phyloP scores from a whole-genome alignment of 1,140 invertebrate genomes.

The Drosophila lini region DNA sequence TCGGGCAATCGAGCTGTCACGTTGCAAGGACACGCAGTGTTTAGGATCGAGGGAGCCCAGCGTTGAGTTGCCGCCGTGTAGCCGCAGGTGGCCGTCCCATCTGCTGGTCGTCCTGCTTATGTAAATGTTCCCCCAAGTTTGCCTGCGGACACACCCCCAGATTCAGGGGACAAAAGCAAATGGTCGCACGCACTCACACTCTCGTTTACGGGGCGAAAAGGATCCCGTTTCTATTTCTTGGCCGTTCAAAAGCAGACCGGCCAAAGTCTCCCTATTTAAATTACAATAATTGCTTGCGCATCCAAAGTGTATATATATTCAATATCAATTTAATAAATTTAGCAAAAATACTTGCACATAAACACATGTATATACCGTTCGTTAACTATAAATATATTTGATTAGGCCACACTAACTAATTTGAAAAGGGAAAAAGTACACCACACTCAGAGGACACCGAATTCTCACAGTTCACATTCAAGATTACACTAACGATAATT shows the following conservation, averaged over 20 bases:
- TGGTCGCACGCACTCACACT: slow-evolving; percentile 8
- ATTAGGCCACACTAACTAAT: slow-evolving; percentile 68
- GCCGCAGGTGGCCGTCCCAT: slow-evolving; percentile 66
- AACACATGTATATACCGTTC: slow-evolving; percentile 31
- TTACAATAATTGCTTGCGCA: slow-evolving; percentile 34
- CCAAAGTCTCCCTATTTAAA: slow-evolving; percentile 8
- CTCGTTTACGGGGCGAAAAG: neutral
- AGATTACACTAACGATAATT: slow-evolving; percentile 49
- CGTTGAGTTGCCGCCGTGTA: slow-evolving; percentile 55
- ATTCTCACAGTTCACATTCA: slow-evolving; percentile 35
- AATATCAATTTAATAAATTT: slow-evolving; percentile 52
- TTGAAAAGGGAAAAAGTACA: slow-evolving; percentile 44
- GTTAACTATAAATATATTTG: slow-evolving; percentile 48
- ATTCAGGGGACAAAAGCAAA: slow-evolving; percentile 2
- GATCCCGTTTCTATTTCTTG: slow-evolving; percentile 15
- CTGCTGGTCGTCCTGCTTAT: slow-evolving; percentile 60
- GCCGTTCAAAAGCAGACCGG: slow-evolving; percentile 10
- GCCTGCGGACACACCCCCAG: slow-evolving; percentile 27
- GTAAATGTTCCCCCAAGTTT: slow-evolving; percentile 39
- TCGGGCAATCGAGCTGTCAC: slow-evolving; percentile 37
- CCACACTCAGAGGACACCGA: slow-evolving; percentile 35
- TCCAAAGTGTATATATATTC: slow-evolving; percentile 28
- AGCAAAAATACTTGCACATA: slow-evolving; percentile 60
- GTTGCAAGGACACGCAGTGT: slow-evolving; percentile 45
- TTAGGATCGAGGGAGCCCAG: slow-evolving; percentile 25